Base-by-base conservation (phyloP, 2,113 vertebrate genomes). In the Amphiprion percula region DNA sequence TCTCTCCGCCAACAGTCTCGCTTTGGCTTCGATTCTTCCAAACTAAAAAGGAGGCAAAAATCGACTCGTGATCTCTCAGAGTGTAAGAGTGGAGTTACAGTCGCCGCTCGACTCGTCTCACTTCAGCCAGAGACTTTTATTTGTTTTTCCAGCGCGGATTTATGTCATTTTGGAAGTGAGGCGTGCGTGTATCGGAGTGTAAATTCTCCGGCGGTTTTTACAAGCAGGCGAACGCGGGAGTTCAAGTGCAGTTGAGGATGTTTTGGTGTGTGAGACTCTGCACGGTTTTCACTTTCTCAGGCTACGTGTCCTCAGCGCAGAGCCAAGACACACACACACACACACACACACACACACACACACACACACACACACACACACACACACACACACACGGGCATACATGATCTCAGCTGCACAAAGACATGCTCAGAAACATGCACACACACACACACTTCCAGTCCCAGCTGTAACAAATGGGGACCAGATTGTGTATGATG, bases 391-490 rank as follows among this genome's bases (percentile, higher is more conserved):
- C 70, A 56, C 55, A 37, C 0, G 26, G 19, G 19, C 78, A 77
- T 65, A 80, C 68, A 80, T 74, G 75, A 55, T 81, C 69, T 76
- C 75, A 79, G 23, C 37, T 0, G 10, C 66, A 81, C 71, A 72
- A 21, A 66, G 28, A 53, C 41, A 74, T 52, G 50, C 66, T 37
- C 67, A 80, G n/a, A 70, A n/a, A 62, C 65, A 77, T 66, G 24
- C 82, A n/a, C 79, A 65, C 75, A 74, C 52, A 72, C 74, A 77
- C 67, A 17, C 71, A 60, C 66, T 9, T 76, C 53, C 70, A 74
- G 84, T 74, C 80, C 63, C 90, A 89, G 89, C 86, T 92, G 90
- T 88, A 92, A 77, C 88, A 93, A 92, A 93, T 92, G 81, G 85
- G 68, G 90, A 92, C 79, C 91, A 93, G 91, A 93, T 92, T 91